phyloP scores from a whole-genome alignment of 2,113 vertebrate genomes.

The Varanus komodoensis region DNA sequence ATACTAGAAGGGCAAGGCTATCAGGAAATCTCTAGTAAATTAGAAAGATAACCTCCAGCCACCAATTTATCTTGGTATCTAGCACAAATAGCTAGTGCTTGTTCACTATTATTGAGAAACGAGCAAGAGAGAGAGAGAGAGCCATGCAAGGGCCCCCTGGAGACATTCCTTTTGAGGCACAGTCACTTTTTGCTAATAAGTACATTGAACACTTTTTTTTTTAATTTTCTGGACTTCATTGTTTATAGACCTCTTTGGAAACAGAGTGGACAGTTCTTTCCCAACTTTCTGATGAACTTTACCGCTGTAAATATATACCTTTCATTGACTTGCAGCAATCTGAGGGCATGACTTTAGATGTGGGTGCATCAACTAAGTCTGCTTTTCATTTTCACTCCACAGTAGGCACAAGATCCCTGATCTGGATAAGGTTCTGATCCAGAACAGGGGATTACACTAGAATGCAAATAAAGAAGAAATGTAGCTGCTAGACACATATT shows the following conservation, averaged over 20 bases:
- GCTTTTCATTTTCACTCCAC: too few relatives aligned
- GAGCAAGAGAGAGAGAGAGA: background rate
- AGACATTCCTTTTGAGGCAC: slow-evolving; percentile 21
- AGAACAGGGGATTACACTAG: too few relatives aligned
- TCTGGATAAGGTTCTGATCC: too few relatives aligned
- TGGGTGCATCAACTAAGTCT: too few relatives aligned
- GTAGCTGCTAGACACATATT: too few relatives aligned
- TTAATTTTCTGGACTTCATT: slow-evolving; percentile 23
- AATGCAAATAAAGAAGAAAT: too few relatives aligned
- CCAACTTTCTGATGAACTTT: background rate
- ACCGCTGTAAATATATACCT: background rate
- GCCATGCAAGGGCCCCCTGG: background rate
- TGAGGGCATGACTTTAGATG: too few relatives aligned
- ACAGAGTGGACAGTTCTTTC: background rate
- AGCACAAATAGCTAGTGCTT: slow-evolving; percentile 34
- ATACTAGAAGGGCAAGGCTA: slow-evolving; percentile 50
- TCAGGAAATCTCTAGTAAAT: slow-evolving; percentile 63
- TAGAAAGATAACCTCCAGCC: slow-evolving; percentile 46
- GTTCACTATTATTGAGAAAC: slow-evolving; percentile 42
- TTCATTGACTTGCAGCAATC: background rate
- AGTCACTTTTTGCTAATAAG: slow-evolving; percentile 37
- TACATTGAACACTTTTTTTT: slow-evolving; percentile 29
- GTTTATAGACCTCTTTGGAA: slow-evolving; percentile 8
- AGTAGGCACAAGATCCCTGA: too few relatives aligned
- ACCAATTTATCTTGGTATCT: slow-evolving; percentile 53